Conservation (phyloP, 1,140 invertebrate species). For the Branchinecta lynchi region DNA sequence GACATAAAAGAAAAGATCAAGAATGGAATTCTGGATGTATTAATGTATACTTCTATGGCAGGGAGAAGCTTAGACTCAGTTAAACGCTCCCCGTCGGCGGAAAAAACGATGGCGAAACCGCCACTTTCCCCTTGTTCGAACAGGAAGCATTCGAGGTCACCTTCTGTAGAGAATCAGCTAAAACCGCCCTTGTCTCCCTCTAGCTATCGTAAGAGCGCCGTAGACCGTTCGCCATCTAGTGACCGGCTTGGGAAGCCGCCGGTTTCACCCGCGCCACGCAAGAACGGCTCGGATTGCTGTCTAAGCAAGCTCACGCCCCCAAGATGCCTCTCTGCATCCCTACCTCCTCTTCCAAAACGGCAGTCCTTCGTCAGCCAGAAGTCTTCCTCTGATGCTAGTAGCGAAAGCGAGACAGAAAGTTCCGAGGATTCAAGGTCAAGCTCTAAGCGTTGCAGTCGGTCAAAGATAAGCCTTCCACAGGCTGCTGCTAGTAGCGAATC, state of each 20-base stretch:
- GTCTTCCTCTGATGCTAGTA: neutral
- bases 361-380: neutral
- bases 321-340: neutral
- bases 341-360: neutral
- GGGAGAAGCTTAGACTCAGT: neutral
- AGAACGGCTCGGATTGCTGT: neutral
- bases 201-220: neutral
- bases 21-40: neutral
- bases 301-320: neutral
- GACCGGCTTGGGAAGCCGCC: neutral
- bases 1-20: slow-evolving; percentile 4
- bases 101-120: neutral
- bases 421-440: neutral
- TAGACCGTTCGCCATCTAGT: neutral
- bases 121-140: neutral
- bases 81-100: neutral
- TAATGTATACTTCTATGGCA: neutral
- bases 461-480: no score
- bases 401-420: neutral
- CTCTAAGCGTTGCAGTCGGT: neutral
- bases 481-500: neutral
- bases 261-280: neutral
- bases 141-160: neutral
- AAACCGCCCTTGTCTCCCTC: slow-evolving; percentile 1
- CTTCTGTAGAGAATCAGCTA: neutral